Percentiles rank a stretch among this genome's conserved stretches.
phyloP scores from a whole-genome alignment of 2,113 vertebrate species.

The Patagioenas fasciata region DNA sequence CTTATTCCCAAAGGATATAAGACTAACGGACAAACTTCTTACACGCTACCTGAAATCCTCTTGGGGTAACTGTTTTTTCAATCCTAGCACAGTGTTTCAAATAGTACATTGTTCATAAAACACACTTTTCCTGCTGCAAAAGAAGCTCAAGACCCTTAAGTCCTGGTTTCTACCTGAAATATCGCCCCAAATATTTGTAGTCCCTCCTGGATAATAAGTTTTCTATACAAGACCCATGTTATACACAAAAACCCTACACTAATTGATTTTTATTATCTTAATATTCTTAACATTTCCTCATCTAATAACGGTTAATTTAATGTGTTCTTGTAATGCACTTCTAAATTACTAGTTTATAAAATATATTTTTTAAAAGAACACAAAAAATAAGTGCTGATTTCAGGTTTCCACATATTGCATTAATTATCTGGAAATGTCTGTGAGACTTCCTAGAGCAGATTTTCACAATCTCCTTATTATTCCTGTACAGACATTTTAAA shows the following conservation, averaged over 20 bases:
- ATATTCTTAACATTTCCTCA: conserved; percentile 79
- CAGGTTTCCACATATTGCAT: conserved; percentile 75
- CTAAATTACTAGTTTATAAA: conserved; percentile 76
- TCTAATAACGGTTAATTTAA: conserved; percentile 79
- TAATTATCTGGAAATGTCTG: conserved; percentile 79
- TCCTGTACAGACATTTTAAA: conserved; percentile 65
- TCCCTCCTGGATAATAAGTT: not conserved
- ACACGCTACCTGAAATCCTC: not conserved
- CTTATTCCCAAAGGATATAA: not conserved
- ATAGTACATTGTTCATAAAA: conserved; percentile 34
- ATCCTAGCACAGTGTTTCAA: not conserved
- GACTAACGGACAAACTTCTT: not conserved
- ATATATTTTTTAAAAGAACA: not conserved
- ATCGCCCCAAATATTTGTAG: conserved; percentile 19
- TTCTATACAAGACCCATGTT: conserved; percentile 26
- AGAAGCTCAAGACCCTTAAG: conserved; percentile 20
- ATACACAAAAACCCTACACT: conserved; percentile 28
- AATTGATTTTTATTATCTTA: conserved; percentile 77
- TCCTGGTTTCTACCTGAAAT: conserved; percentile 7
- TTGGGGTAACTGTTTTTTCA: not conserved
- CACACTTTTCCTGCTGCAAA: not conserved
- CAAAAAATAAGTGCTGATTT: conserved; percentile 61
- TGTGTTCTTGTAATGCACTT: conserved; percentile 75
- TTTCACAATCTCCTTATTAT: conserved; percentile 73
- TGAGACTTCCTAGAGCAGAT: conserved; percentile 73